phyloP scores from a whole-genome alignment of 2,888 invertebrate genomes.

The Aplocera efformata region DNA sequence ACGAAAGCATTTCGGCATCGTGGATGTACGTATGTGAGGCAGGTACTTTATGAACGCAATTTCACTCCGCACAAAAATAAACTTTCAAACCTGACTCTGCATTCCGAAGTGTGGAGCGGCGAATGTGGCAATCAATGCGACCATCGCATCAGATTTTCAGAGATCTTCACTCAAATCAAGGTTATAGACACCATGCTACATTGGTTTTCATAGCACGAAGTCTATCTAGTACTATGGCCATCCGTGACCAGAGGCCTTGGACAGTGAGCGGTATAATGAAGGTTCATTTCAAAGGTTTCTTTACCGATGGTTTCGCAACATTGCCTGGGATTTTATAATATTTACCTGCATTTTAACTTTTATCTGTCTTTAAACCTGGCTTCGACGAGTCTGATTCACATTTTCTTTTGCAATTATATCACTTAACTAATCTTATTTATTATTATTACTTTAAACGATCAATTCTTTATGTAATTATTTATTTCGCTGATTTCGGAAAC shows the following conservation, averaged over 20 bases:
- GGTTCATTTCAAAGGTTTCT: constrained; percentile 55
- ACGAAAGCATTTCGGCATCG: constrained; percentile 57
- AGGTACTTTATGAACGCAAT: constrained; percentile 28
- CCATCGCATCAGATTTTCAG: constrained; percentile 5
- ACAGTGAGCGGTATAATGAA: constrained; percentile 62
- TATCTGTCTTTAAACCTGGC: constrained; percentile 1
- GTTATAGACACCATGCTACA: not conserved
- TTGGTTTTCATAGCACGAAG: constrained; percentile 28
- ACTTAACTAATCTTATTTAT: constrained; percentile 7
- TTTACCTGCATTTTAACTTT: constrained; percentile 30
- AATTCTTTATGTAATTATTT: no score
- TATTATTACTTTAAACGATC: no score
- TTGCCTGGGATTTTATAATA: constrained; percentile 39
- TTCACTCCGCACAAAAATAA: constrained; percentile 25
- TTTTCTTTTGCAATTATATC: constrained; percentile 7
- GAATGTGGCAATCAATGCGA: constrained; percentile 20
- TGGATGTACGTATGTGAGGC: constrained; percentile 2
- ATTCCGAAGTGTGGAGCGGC: constrained; percentile 22
- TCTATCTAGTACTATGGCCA: constrained; percentile 62
- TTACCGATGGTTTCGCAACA: constrained; percentile 52
- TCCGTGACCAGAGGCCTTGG: constrained; percentile 71
- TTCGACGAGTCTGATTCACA: constrained; percentile 7
- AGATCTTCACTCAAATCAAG: no score
- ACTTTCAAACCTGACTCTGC: constrained; percentile 26
- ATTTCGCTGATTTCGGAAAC: no score